Percentiles rank a stretch among this genome's conserved stretches.
Evolutionary conservation across 2,888 invertebrate species (phyloP).

Genomic region (Atethmia centrago): DNA sequence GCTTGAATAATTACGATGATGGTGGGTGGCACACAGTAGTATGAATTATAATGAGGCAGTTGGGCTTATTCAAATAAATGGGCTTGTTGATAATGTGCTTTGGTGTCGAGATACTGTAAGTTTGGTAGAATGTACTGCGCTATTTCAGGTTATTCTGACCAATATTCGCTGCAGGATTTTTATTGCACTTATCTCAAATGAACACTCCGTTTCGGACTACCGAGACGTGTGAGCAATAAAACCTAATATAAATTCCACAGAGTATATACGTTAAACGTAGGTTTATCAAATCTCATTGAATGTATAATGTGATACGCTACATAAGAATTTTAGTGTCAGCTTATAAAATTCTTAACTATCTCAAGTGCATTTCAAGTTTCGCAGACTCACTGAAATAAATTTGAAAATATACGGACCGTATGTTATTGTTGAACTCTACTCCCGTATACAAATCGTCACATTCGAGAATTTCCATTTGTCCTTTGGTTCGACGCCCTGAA

Average conservation of each 20-base stretch:
- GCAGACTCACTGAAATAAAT: constrained; percentile 45
- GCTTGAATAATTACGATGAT: constrained; percentile 45
- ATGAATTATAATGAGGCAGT: constrained; percentile 50
- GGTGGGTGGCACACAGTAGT: constrained; percentile 32
- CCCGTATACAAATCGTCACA: constrained; percentile 62
- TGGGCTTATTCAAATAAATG: constrained; percentile 26
- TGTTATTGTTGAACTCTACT: constrained; percentile 49
- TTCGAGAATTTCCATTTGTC: constrained; percentile 65
- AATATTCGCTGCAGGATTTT: constrained; percentile 6
- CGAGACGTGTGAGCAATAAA: constrained; percentile 35
- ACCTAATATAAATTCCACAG: constrained; percentile 30
- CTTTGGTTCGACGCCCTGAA: constrained; percentile 66
- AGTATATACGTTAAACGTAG: constrained; percentile 32
- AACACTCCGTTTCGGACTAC: constrained; percentile 30
- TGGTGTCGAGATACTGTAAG: background rate
- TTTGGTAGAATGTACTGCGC: background rate
- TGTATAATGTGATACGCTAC: constrained; percentile 27
- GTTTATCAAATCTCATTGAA: constrained; percentile 36
- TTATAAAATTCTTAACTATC: constrained; percentile 29
- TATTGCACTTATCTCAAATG: constrained; percentile 30
- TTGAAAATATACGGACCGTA: constrained; percentile 53
- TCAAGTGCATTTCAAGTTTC: constrained; percentile 24
- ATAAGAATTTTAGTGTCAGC: constrained; percentile 27
- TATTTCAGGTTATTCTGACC: constrained; percentile 26
- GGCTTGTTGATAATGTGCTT: constrained; percentile 3